A percentile compares a stretch with the other conserved stretches of the same genome.
Evolutionary conservation across 2,797 vertebrate species (phyloP).

Genomic region (Harpagifer antarcticus): DNA sequence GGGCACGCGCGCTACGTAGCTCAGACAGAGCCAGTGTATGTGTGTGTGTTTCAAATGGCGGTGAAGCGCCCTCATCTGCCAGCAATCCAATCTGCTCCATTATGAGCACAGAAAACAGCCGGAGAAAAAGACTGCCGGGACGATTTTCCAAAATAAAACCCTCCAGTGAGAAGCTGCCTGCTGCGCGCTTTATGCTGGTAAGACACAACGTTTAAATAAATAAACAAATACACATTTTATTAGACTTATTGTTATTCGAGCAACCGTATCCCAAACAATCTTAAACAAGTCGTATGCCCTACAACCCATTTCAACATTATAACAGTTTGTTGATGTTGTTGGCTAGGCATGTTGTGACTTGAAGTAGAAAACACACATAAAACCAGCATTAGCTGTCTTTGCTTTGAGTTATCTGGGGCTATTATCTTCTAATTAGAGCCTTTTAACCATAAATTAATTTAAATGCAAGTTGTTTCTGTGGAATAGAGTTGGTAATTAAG

Average conservation of each 20-base stretch:
- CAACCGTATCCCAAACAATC: background rate
- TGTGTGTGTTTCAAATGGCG: slow-evolving; percentile 53
- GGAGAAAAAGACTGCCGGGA: slow-evolving; percentile 29
- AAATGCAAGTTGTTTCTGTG: no score
- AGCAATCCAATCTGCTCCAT: slow-evolving; percentile 53
- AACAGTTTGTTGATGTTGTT: background rate
- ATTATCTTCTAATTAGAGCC: no score
- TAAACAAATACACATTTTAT: background rate
- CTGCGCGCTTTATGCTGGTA: background rate
- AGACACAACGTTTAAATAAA: background rate
- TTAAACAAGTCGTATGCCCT: background rate
- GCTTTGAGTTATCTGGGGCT: no score
- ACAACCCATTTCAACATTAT: background rate
- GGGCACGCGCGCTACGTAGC: slow-evolving; percentile 37
- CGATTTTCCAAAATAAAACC: slow-evolving; percentile 66
- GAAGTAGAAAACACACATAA: background rate
- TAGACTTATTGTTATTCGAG: background rate
- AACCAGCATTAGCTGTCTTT: background rate
- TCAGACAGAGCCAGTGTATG: slow-evolving; percentile 19
- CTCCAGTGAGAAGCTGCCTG: background rate
- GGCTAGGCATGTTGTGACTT: background rate
- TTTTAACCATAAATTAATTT: no score
- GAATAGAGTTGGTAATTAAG: no score
- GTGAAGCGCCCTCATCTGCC: slow-evolving; percentile 78
- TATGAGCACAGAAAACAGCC: slow-evolving; percentile 40